Conservation (phyloP, 23 tunicate genomes). For the Trididemnum clinides region DNA sequence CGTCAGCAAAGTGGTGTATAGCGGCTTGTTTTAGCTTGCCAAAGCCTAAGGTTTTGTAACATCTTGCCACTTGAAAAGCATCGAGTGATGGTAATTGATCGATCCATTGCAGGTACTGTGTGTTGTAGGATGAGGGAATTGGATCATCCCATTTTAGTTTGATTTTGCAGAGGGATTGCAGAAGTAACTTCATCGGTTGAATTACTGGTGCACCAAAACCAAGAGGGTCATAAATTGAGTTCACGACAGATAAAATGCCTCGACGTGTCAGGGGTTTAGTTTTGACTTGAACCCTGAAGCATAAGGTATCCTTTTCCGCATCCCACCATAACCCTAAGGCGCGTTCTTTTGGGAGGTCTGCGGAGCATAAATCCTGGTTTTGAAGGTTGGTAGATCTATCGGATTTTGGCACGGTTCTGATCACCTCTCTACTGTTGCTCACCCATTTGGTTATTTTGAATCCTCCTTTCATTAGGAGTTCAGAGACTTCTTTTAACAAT, state of each 20-base stretch:
- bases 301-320: slow-evolving; percentile 46
- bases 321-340: slow-evolving; percentile 56
- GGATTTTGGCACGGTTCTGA: too few relatives aligned
- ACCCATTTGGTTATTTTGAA: too few relatives aligned
- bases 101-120: slow-evolving; percentile 3
- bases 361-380: not conserved
- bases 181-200: slow-evolving; percentile 43
- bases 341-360: slow-evolving; percentile 37
- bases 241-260: slow-evolving; percentile 34
- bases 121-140: not conserved
- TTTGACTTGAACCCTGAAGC: not conserved
- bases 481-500: too few relatives aligned
- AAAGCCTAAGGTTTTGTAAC: slow-evolving; percentile 30
- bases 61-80: slow-evolving; percentile 27
- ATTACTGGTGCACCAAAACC: slow-evolving; percentile 45
- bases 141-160: slow-evolving; percentile 44
- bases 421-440: too few relatives aligned
- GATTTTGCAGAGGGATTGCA: slow-evolving; percentile 31
- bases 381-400: too few relatives aligned
- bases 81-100: not conserved
- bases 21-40: not conserved
- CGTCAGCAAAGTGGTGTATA: slow-evolving; percentile 57
- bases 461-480: too few relatives aligned
- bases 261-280: not conserved
- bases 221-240: slow-evolving; percentile 46